A percentile compares a stretch with the other conserved stretches of the same genome.
Conservation (phyloP, 2,888 invertebrate species). For the Acleris literana region DNA sequence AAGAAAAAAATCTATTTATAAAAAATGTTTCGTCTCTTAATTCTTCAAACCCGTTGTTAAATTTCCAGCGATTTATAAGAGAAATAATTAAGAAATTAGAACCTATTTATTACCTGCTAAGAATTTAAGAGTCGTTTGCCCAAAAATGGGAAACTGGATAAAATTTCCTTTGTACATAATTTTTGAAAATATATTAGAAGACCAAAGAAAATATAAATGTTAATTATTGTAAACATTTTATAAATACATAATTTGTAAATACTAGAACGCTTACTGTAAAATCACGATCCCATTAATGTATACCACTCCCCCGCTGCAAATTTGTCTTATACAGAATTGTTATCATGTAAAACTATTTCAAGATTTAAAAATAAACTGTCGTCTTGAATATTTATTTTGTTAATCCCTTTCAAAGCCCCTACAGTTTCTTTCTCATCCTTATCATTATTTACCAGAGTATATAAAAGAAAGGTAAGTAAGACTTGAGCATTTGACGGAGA, state of each 20-base stretch:
- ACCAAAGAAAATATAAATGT: constrained; percentile 21
- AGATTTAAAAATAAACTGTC: constrained; percentile 27
- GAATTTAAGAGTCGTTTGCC: too few relatives aligned
- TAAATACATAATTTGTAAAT: constrained; percentile 15
- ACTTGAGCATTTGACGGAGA: too few relatives aligned
- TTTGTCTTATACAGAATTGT: constrained; percentile 9
- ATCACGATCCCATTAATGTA: not conserved
- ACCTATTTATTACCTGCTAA: too few relatives aligned
- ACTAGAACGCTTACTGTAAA: constrained; percentile 6
- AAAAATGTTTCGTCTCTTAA: too few relatives aligned
- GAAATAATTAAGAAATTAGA: too few relatives aligned
- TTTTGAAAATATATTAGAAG: not conserved
- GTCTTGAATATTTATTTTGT: constrained; percentile 14
- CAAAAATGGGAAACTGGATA: not conserved
- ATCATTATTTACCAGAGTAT: too few relatives aligned
- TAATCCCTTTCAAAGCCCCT: not conserved
- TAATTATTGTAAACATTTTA: constrained; percentile 17
- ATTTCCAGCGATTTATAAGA: too few relatives aligned
- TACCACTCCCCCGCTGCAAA: constrained; percentile 11
- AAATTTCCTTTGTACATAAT: not conserved
- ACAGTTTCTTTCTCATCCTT: too few relatives aligned
- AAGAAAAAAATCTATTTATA: too few relatives aligned
- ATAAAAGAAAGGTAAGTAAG: too few relatives aligned
- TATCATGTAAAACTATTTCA: constrained; percentile 15
- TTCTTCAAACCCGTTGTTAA: too few relatives aligned